A percentile compares a stretch with the other conserved stretches of the same genome.
Evolutionary conservation across 2,113 vertebrate species (phyloP).

Genomic region (Myiozetetes cayanensis): DNA sequence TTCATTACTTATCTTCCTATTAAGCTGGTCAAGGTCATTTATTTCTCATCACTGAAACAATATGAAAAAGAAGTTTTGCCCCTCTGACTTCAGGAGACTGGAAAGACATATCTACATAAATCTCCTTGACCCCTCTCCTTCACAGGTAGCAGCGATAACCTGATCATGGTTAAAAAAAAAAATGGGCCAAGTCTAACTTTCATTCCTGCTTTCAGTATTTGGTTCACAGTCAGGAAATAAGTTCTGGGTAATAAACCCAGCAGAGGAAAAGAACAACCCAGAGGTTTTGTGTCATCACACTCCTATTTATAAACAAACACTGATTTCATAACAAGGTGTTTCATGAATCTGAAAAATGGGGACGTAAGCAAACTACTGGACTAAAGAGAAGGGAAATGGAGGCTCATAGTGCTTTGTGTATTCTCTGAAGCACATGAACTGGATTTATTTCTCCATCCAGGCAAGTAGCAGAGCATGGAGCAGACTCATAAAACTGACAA

Average conservation of each 20-base stretch:
- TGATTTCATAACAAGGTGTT: not conserved
- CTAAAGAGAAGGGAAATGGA: not conserved
- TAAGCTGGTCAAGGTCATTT: not conserved
- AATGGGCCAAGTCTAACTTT: not conserved
- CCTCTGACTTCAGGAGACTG: not conserved
- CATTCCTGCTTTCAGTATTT: not conserved
- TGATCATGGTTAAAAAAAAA: not conserved
- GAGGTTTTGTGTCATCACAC: rapidly evolving
- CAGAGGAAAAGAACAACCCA: rapidly evolving
- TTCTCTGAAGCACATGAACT: not conserved
- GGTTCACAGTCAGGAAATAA: not conserved
- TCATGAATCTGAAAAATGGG: not conserved
- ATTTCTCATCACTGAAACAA: not conserved
- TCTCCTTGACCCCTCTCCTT: not conserved
- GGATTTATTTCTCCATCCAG: not conserved
- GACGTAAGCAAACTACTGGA: not conserved
- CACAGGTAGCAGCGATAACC: not conserved
- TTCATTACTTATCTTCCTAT: not conserved
- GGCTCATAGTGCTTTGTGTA: not conserved
- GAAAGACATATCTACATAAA: not conserved
- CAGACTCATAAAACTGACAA: not conserved
- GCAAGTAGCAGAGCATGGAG: not conserved
- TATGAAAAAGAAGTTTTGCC: not conserved
- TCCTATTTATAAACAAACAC: not conserved
- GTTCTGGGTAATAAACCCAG: not conserved